Evolutionary conservation across 2,797 vertebrate genomes (phyloP).

Genomic region (Melanotaenia maccullochi): DNA sequence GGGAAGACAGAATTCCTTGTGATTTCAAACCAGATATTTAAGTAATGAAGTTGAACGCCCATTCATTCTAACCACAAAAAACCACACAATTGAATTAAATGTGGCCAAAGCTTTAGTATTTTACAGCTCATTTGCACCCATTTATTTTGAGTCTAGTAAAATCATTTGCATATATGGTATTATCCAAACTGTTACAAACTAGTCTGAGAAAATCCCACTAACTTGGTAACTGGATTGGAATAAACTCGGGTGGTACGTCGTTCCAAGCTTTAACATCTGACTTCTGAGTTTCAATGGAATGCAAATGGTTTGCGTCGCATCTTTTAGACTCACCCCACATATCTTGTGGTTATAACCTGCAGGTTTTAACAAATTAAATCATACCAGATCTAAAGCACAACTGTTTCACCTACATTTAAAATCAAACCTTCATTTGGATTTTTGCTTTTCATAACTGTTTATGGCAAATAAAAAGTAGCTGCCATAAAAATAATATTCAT

Average conservation of each 20-base stretch:
- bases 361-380: background rate
- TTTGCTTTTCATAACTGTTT: slow-evolving; percentile 24
- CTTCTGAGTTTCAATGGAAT: slow-evolving; percentile 1
- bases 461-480: slow-evolving; percentile 3
- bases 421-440: background rate
- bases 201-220: background rate
- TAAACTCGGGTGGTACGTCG: background rate
- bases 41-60: background rate
- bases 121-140: background rate
- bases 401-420: background rate
- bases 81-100: background rate
- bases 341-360: background rate
- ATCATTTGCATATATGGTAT: background rate
- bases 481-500: slow-evolving; percentile 8
- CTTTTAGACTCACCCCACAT: background rate
- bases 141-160: background rate
- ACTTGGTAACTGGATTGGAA: background rate
- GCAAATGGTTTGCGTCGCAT: background rate
- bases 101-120: background rate
- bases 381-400: background rate
- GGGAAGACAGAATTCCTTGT: background rate
- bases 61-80: background rate
- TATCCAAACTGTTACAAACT: background rate
- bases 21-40: background rate
- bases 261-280: background rate